Percentiles rank a stretch among this genome's conserved stretches.
phyloP scores from a whole-genome alignment of 2,888 invertebrate species.

The Cataglyphis rosenhaueri region DNA sequence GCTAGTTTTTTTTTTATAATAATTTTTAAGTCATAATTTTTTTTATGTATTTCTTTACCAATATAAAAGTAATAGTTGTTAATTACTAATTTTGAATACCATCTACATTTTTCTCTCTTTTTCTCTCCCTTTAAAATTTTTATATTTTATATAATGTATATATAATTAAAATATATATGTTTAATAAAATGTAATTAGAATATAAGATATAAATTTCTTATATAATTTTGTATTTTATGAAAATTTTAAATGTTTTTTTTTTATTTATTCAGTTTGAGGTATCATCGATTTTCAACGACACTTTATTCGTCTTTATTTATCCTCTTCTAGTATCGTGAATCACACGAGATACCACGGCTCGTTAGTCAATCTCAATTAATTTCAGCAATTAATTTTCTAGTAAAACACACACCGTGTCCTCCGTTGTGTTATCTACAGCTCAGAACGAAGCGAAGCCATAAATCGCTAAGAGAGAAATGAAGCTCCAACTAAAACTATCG shows the following conservation, averaged over 20 bases:
- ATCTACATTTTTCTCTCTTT: not conserved
- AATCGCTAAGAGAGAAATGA: slow-evolving; percentile 54
- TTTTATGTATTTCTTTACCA: not conserved
- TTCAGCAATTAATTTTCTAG: slow-evolving; percentile 34
- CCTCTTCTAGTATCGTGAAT: not conserved
- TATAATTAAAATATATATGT: not conserved
- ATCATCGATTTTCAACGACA: not conserved
- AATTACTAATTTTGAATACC: not conserved
- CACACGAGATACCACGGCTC: slow-evolving; percentile 9
- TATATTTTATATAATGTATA: not conserved
- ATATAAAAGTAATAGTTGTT: not conserved
- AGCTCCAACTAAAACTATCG: slow-evolving; percentile 48
- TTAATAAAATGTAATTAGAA: not conserved
- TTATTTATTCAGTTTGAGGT: not conserved
- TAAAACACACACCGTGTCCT: slow-evolving; percentile 35
- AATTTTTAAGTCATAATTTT: not conserved
- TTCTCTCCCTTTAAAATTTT: not conserved
- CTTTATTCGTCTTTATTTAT: not conserved
- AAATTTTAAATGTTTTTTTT: not conserved
- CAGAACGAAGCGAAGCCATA: slow-evolving; percentile 37
- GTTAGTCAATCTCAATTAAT: slow-evolving; percentile 42
- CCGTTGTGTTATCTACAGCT: slow-evolving; percentile 29
- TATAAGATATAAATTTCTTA: not conserved
- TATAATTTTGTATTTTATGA: not conserved
- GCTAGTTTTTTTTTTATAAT: not conserved